Conservation (phyloP, 2,797 vertebrate genomes). For the Myotis findleyi region DNA sequence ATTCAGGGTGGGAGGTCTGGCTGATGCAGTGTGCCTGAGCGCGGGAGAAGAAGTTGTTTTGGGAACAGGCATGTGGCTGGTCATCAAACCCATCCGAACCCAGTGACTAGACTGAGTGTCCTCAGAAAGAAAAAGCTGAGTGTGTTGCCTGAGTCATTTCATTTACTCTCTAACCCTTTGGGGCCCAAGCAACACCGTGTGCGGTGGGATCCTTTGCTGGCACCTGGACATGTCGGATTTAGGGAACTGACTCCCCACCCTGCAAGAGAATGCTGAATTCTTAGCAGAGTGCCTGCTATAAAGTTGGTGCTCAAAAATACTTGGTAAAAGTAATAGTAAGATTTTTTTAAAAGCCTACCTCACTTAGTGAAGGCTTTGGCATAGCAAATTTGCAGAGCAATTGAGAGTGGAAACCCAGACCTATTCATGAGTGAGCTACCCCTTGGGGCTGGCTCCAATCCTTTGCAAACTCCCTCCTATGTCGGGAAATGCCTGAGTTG, state of each 20-base stretch:
- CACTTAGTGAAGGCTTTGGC: constrained; percentile 14
- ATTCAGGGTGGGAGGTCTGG: background rate
- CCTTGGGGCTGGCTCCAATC: background rate
- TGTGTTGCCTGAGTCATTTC: background rate
- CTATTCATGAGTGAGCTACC: background rate
- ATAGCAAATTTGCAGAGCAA: constrained; percentile 10
- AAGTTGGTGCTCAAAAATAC: background rate
- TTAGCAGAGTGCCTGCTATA: background rate
- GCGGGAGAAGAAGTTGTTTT: background rate
- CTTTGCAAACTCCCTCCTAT: background rate
- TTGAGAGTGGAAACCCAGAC: background rate
- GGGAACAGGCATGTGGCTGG: background rate
- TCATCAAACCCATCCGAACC: background rate
- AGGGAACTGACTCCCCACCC: background rate
- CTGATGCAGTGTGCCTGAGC: background rate
- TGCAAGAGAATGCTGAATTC: background rate
- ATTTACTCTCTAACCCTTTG: background rate
- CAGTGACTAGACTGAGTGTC: background rate
- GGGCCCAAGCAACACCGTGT: background rate
- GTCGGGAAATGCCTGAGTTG: background rate
- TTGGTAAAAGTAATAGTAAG: background rate
- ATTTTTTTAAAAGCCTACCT: background rate
- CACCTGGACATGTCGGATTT: rapidly evolving
- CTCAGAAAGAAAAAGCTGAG: background rate
- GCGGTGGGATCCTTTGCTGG: background rate